Percentiles rank a stretch among this genome's conserved stretches.
phyloP scores from a whole-genome alignment of 64 coral and sea anemone species.

The Dendrophyllia cribrosa region DNA sequence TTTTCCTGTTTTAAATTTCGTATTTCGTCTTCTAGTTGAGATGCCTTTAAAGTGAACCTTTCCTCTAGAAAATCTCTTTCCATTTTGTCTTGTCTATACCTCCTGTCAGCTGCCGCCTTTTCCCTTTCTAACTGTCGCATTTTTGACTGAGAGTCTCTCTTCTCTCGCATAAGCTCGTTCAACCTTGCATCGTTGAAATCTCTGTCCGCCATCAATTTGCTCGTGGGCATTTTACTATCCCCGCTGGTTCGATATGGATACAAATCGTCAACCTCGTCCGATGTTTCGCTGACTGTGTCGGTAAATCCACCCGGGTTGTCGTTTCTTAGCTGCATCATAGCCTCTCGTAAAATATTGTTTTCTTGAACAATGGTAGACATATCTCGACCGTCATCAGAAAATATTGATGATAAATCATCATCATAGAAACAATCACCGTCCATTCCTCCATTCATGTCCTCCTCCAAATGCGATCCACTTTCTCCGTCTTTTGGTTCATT shows the following conservation, averaged over 20 bases:
- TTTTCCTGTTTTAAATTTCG: constrained; percentile 39
- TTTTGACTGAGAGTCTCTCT: constrained; percentile 45
- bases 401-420: constrained; percentile 70
- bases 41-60: constrained; percentile 16
- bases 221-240: constrained; percentile 15
- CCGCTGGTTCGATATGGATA: neutral
- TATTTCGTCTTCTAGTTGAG: constrained; percentile 44
- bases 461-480: neutral
- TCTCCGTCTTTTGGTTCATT: neutral
- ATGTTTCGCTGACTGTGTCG: constrained; percentile 76
- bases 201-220: constrained; percentile 57
- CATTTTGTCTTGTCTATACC: constrained; percentile 36
- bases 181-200: constrained; percentile 43
- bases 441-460: neutral
- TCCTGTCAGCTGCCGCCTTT: constrained; percentile 29
- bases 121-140: constrained; percentile 53
- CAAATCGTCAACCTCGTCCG: constrained; percentile 59
- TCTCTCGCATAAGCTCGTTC: constrained; percentile 59
- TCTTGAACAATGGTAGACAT: constrained; percentile 15
- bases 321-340: constrained; percentile 58
- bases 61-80: constrained; percentile 38
- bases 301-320: constrained; percentile 52
- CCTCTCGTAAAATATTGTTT: constrained; percentile 57
- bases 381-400: constrained; percentile 65
- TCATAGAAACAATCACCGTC: constrained; percentile 1